Evolutionary conservation across 2,888 invertebrate genomes (phyloP), one percentile per base, ranked within the genome.

Genomic region (Amphipoea oculea): DNA sequence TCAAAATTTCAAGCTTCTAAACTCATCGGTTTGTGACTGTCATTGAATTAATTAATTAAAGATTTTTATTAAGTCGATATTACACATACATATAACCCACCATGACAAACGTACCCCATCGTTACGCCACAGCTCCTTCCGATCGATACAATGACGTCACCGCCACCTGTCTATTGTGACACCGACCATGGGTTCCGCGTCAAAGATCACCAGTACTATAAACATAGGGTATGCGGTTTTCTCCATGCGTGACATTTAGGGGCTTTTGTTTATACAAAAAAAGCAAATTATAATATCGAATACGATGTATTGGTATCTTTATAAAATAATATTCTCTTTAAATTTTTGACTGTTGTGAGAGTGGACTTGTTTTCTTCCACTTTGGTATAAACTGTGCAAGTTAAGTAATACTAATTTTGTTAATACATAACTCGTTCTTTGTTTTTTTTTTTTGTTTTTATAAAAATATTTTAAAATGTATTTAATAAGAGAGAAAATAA

Each of bases 121-220:
- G 63, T 17, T 60, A 65, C 42, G 48, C 57, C 17, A 54, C 57
- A 54, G 45, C 20, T 29, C 36, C 1, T 54, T 40, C 2, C 45
- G 54, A 85, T 83, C 83, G 82, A 85, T 76, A 45, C 11, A 6
- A 9, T 78, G 86, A 84, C 83, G 75, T 84, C 86, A 86, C 42
- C 9, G 51, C 42, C 78, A 86, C 86, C 73, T 82, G 83, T 40
- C 71, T 71, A 69, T 73, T 72, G 42, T 57, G 42, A 65, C 73
- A 75, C 42, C 75, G 45, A 76, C 57, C 62, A 42, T 23, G 36
- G 66, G 75, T 85, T 83, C 86, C 74, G 62, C 75, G 36, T 60
- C 73, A 73, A 45, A 67, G 66, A 51, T 23, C 81, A 42, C 62
- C n/a, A 57, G 45, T 78, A 73, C 60, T 60, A 69, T 75, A 71